phyloP scores from a whole-genome alignment of 2,797 vertebrate species.

The Sarcophilus harrisii region DNA sequence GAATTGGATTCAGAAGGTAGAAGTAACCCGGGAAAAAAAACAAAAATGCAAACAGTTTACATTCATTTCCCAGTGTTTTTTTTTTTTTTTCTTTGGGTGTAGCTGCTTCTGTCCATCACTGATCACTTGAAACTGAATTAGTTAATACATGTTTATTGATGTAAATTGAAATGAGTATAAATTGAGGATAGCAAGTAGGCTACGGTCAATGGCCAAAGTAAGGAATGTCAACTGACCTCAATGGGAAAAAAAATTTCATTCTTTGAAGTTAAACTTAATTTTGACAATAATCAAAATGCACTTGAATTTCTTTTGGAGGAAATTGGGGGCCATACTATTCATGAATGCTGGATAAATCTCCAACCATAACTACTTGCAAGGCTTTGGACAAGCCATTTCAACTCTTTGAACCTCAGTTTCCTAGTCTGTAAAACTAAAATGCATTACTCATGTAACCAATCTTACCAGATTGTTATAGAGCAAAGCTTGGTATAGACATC shows the following conservation, averaged over 20 bases:
- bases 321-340: background rate
- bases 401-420: background rate
- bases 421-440: background rate
- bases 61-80: no score
- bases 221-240: background rate
- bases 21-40: no score
- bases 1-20: no score
- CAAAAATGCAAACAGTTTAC: no score
- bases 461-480: background rate
- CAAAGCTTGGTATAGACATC: background rate
- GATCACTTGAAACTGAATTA: no score
- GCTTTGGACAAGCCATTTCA: background rate
- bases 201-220: background rate
- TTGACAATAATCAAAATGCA: background rate
- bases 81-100: no score
- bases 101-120: no score
- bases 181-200: background rate
- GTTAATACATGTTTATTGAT: background rate
- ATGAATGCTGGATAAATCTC: background rate
- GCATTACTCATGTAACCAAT: background rate
- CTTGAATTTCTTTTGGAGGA: background rate
- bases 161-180: background rate
- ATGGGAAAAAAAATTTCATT: background rate
- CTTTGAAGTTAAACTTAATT: background rate
- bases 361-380: background rate